These are phyloP conservation scores for Vollenhovia emeryi DNA, from an alignment of 1,140 invertebrate species.

Conservation along the genomic window DNA sequence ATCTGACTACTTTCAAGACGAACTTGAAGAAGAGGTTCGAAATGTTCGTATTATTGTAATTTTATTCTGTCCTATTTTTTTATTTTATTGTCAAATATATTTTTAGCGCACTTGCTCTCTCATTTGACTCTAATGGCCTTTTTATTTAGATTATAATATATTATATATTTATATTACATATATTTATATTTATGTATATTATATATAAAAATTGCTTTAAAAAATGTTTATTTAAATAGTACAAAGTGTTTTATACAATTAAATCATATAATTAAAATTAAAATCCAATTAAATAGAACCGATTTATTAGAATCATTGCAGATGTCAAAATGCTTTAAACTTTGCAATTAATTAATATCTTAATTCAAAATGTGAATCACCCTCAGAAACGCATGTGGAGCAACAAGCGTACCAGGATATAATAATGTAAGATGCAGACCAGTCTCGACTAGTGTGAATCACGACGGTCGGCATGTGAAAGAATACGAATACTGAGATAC, in stretches of 20 bases:
- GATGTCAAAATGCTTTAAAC: conserved; percentile 16
- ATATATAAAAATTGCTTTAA: background rate
- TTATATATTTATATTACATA: no score
- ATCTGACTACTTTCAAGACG: no score
- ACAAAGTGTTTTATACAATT: background rate
- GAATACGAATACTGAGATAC: conserved; percentile 53
- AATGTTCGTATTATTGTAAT: no score
- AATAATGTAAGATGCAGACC: conserved; percentile 39
- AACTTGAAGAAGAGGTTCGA: no score
- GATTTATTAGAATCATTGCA: conserved; percentile 5
- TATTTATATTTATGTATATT: no score
- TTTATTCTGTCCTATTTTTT: no score
- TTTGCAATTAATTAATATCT: conserved; percentile 20
- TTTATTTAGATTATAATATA: no score
- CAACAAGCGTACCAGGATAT: conserved; percentile 63
- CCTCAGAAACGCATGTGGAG: conserved; percentile 9
- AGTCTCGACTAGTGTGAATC: conserved; percentile 65
- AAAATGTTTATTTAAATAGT: background rate
- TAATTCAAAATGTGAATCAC: background rate
- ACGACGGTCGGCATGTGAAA: conserved; percentile 53
- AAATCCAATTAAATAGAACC: background rate
- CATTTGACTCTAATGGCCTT: no score
- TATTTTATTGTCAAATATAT: no score
- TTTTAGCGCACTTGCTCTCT: no score
- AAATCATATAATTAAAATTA: background rate